Conservation (phyloP, 2,888 invertebrate genomes). For the Odontocerum albicorne region DNA sequence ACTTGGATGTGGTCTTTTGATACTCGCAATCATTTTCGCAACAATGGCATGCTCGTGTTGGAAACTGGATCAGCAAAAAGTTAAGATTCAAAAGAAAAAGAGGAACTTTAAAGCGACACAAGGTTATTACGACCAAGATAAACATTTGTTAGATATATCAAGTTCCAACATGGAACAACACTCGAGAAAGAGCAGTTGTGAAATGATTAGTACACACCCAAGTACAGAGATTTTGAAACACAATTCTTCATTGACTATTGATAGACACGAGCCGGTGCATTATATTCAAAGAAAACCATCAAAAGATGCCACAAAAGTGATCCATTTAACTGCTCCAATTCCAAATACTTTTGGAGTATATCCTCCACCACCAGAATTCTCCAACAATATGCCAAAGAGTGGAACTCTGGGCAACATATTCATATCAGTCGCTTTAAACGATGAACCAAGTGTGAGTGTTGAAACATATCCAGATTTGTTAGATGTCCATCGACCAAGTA, state of each 20-base stretch:
- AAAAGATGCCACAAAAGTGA: conserved; percentile 42
- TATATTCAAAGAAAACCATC: conserved; percentile 37
- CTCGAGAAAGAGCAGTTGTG: conserved; percentile 61
- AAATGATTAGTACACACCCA: conserved; percentile 65
- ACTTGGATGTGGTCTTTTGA: conserved; percentile 70
- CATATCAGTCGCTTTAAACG: conserved; percentile 78
- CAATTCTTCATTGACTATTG: conserved; percentile 38
- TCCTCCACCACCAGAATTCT: conserved; percentile 54
- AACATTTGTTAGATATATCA: conserved; percentile 80
- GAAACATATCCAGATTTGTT: conserved; percentile 81
- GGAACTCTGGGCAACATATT: conserved; percentile 75
- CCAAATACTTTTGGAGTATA: conserved; percentile 45
- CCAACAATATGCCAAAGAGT: conserved; percentile 53
- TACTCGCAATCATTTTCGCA: conserved; percentile 65
- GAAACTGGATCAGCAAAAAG: conserved; percentile 46
- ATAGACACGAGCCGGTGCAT: conserved; percentile 42
- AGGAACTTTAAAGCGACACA: conserved; percentile 67
- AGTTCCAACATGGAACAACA: conserved; percentile 66
- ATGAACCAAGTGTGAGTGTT: conserved; percentile 67
- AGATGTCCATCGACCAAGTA: conserved; percentile 62
- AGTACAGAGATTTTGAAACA: conserved; percentile 54
- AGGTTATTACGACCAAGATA: conserved; percentile 87
- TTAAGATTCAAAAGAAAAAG: conserved; percentile 69
- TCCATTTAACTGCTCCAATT: conserved; percentile 52
- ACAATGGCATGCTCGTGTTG: conserved; percentile 53